Percentiles rank a stretch among this genome's conserved stretches.
Conservation (phyloP, 2,113 vertebrate species). For the Nibea albiflora region DNA sequence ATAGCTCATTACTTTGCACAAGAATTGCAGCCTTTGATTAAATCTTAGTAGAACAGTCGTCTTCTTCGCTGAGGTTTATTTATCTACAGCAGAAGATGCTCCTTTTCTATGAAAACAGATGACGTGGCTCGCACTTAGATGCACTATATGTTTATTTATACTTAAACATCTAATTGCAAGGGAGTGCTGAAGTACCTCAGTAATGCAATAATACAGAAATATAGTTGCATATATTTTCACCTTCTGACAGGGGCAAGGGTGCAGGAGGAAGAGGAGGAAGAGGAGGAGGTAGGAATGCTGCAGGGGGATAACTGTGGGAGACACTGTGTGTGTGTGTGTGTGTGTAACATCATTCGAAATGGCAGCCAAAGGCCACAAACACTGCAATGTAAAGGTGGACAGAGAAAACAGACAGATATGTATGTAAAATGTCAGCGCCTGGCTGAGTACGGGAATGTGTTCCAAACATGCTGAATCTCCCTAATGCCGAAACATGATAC, state of each 20-base stretch:
- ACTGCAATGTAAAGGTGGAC: conserved; percentile 3
- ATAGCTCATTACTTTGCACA: not conserved
- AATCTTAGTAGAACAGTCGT: not conserved
- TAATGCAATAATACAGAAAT: not conserved
- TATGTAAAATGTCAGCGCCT: not conserved
- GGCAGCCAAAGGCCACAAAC: not conserved
- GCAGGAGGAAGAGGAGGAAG: not conserved
- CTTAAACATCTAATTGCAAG: not conserved
- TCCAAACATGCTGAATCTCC: not conserved
- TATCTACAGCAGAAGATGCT: not conserved
- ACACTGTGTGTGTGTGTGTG: not conserved
- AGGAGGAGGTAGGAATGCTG: not conserved
- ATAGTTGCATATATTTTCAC: not conserved
- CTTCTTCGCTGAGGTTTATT: not conserved
- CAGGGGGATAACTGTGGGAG: not conserved
- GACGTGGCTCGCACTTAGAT: not conserved
- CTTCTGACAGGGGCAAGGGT: not conserved
- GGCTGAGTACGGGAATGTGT: not conserved
- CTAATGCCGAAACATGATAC: not conserved
- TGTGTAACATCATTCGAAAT: conserved; percentile 11
- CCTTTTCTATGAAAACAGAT: not conserved
- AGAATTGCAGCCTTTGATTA: conserved; percentile 2
- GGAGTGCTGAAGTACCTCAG: not conserved
- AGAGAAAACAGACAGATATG: not conserved
- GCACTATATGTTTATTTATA: not conserved